Conservation (phyloP, 2,797 vertebrate species). For the Alcedo quadribrachys region DNA sequence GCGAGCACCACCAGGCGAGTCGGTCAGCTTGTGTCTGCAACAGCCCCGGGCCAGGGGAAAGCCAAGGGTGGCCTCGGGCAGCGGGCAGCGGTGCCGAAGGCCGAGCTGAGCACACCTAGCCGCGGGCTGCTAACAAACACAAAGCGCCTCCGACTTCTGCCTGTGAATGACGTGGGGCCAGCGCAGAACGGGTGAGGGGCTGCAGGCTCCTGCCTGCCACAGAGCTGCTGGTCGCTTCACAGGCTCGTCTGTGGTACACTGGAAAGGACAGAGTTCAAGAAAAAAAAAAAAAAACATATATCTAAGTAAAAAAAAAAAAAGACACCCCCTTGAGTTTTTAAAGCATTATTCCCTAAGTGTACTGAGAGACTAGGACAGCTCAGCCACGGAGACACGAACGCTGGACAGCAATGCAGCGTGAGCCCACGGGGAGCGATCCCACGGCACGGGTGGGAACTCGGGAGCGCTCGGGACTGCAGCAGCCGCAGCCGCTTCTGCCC, state of each 20-base stretch:
- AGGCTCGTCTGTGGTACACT: not conserved
- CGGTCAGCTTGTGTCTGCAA: not conserved
- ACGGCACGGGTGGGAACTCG: no score
- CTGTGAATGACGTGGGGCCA: fast-evolving
- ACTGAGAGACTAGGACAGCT: no score
- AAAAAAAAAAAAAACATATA: not conserved
- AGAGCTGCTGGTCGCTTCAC: no score
- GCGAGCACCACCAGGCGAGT: not conserved
- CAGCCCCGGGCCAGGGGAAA: not conserved
- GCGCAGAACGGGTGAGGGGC: not conserved
- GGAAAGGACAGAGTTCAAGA: not conserved
- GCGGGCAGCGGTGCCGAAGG: not conserved
- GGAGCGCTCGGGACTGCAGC: no score
- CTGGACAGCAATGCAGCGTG: no score
- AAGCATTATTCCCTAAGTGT: not conserved
- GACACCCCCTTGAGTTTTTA: not conserved
- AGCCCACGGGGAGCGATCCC: no score
- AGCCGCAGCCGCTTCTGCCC: no score
- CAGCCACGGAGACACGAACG: no score
- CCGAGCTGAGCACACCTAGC: fast-evolving
- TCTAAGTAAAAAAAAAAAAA: not conserved
- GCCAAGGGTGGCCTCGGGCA: not conserved
- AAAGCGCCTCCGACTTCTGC: fast-evolving
- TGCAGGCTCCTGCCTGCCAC: not conserved
- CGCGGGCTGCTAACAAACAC: not conserved